Evolutionary conservation across 1,140 invertebrate species (phyloP).

Genomic region (Antheraea mylitta): DNA sequence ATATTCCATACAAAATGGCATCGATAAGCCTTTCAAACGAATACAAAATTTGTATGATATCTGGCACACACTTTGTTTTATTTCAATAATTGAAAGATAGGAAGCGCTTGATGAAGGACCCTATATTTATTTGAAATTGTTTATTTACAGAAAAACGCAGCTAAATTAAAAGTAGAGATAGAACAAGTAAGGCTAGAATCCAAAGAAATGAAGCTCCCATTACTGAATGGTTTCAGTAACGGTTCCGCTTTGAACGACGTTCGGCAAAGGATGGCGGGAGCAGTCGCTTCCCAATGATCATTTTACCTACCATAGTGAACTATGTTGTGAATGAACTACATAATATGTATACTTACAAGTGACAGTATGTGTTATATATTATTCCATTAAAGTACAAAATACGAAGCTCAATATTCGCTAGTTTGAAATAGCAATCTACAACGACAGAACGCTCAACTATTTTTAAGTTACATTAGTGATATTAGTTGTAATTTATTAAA

Average conservation of each 20-base stretch:
- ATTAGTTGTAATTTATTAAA: slow-evolving; percentile 38
- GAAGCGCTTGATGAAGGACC: no score
- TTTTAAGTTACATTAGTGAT: slow-evolving; percentile 23
- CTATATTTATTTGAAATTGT: slow-evolving; percentile 10
- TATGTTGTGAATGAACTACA: not conserved
- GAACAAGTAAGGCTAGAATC: slow-evolving; percentile 43
- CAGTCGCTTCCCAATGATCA: slow-evolving; percentile 63
- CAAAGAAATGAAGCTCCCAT: slow-evolving; percentile 51
- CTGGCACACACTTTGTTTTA: no score
- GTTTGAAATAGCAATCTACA: slow-evolving; percentile 7
- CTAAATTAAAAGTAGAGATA: slow-evolving; percentile 41
- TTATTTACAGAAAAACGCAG: slow-evolving; percentile 45
- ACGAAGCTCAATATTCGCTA: slow-evolving; percentile 13
- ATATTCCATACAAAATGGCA: no score
- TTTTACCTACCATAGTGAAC: not conserved
- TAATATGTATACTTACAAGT: not conserved
- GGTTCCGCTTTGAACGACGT: slow-evolving; percentile 57
- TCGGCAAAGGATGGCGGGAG: slow-evolving; percentile 62
- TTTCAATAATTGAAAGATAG: no score
- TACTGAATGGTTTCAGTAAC: slow-evolving; percentile 64
- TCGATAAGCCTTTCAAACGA: no score
- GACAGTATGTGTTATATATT: not conserved
- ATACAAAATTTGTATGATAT: no score
- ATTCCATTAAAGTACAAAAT: slow-evolving; percentile 5
- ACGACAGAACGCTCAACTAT: slow-evolving; percentile 36